These are phyloP conservation scores for Botia almorhae DNA, from an alignment of 2,797 vertebrate genomes.

Conservation along the genomic window DNA sequence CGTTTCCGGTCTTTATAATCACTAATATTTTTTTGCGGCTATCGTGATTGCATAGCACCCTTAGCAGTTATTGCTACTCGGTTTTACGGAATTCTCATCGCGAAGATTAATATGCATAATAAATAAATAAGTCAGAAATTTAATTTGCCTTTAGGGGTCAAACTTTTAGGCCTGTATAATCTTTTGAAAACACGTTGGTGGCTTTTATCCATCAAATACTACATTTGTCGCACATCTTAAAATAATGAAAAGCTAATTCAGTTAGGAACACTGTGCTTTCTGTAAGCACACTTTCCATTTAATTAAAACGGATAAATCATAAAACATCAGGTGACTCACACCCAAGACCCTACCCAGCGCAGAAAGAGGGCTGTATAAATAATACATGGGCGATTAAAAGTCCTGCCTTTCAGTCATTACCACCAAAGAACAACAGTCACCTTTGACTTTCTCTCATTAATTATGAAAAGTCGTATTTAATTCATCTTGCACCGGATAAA, in stretches of 20 bases:
- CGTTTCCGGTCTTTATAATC: not conserved
- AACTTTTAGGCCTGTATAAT: not conserved
- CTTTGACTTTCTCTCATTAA: conserved; percentile 68
- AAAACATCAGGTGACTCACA: conserved; percentile 49
- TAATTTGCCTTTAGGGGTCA: not conserved
- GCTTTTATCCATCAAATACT: not conserved
- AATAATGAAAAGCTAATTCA: not conserved
- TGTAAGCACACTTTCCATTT: conserved; percentile 35
- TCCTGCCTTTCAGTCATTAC: conserved; percentile 77
- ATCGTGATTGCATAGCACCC: conserved; percentile 61
- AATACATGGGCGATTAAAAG: conserved; percentile 52
- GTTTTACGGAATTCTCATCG: conserved; percentile 33
- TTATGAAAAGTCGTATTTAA: conserved; percentile 91
- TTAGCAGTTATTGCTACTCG: conserved; percentile 61
- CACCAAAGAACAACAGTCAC: conserved; percentile 70
- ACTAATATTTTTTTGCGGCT: not conserved
- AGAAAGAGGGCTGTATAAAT: conserved; percentile 48
- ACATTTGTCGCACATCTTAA: not conserved
- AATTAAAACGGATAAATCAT: conserved; percentile 52
- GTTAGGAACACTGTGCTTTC: conserved; percentile 18
- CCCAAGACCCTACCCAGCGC: conserved; percentile 31
- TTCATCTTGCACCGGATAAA: conserved; percentile 90
- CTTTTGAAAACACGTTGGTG: not conserved
- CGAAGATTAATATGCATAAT: not conserved
- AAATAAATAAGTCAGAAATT: not conserved